Percentiles rank a stretch among this genome's conserved stretches.
phyloP scores from a whole-genome alignment of 2,888 invertebrate genomes.

The Caenorhabditis uteleia region DNA sequence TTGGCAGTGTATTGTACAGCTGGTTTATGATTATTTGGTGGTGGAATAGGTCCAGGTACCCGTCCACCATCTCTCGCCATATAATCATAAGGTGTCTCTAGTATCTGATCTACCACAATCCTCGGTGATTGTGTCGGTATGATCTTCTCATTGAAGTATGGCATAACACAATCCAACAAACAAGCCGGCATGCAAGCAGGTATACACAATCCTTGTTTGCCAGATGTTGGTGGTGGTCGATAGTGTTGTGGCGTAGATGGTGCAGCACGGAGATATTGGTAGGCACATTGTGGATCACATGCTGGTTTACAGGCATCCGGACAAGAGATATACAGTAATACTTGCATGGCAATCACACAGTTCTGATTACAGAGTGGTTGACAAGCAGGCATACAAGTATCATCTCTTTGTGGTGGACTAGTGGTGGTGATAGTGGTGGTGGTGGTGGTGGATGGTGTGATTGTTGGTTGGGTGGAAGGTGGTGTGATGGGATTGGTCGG shows the following conservation, averaged over 20 bases:
- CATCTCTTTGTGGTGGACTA: conserved; percentile 1
- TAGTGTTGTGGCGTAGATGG: conserved; percentile 21
- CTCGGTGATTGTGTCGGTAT: conserved; percentile 7
- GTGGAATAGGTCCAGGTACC: background rate
- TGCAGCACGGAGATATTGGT: conserved; percentile 7
- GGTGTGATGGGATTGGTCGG: conserved; percentile 2
- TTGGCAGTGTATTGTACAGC: too few relatives aligned
- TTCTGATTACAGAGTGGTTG: conserved; percentile 22
- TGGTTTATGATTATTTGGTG: too few relatives aligned
- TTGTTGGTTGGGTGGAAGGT: background rate
- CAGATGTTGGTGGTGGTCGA: conserved; percentile 3
- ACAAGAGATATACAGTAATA: conserved; percentile 24
- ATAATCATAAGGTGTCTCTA: conserved; percentile 8
- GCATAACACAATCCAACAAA: conserved; percentile 24
- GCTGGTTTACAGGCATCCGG: conserved; percentile 31
- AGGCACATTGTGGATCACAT: conserved; percentile 29
- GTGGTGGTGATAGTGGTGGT: conserved; percentile 6
- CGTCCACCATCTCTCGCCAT: conserved; percentile 3
- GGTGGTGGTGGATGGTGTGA: conserved; percentile 3
- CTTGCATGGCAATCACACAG: conserved; percentile 28
- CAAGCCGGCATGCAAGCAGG: conserved; percentile 34
- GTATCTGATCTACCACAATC: conserved; percentile 20
- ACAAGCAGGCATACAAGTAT: conserved; percentile 15
- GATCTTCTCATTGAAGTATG: conserved; percentile 20
- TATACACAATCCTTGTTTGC: conserved; percentile 11